Percentiles rank a stretch among this genome's conserved stretches.
Conservation (phyloP, 2,113 vertebrate genomes). For the Neogale vison region DNA sequence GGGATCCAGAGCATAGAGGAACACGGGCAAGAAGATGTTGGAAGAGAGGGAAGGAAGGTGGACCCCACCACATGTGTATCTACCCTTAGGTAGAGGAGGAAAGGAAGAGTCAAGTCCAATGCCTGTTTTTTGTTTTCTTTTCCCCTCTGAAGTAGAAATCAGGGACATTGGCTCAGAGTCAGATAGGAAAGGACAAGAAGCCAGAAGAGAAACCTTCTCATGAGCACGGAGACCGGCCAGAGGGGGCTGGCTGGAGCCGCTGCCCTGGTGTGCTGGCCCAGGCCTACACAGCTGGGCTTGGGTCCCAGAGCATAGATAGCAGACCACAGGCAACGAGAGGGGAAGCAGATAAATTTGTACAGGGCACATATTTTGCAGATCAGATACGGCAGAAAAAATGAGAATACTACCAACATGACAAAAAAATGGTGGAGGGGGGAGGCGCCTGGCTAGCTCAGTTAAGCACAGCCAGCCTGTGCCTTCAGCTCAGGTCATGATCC, state of each 20-base stretch:
- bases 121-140: no score
- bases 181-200: not conserved
- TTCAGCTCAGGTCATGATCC: not conserved
- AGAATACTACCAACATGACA: not conserved
- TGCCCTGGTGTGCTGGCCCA: fast-evolving
- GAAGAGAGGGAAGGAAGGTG: not conserved
- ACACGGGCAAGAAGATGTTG: not conserved
- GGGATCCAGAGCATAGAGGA: no score
- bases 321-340: not conserved
- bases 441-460: not conserved
- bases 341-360: not conserved
- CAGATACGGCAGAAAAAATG: not conserved
- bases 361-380: not conserved
- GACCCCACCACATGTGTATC: fast-evolving
- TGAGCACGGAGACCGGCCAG: not conserved
- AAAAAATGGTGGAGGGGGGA: not conserved
- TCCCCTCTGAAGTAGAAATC: not conserved
- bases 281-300: fast-evolving
- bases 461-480: not conserved
- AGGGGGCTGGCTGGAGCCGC: fast-evolving
- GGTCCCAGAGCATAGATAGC: not conserved
- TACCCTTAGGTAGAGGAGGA: not conserved
- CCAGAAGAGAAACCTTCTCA: not conserved
- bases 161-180: not conserved
- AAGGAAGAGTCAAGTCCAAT: not conserved